Evolutionary conservation across 2,113 vertebrate species (phyloP).

Genomic region (Brachyhypopomus occidentalis): DNA sequence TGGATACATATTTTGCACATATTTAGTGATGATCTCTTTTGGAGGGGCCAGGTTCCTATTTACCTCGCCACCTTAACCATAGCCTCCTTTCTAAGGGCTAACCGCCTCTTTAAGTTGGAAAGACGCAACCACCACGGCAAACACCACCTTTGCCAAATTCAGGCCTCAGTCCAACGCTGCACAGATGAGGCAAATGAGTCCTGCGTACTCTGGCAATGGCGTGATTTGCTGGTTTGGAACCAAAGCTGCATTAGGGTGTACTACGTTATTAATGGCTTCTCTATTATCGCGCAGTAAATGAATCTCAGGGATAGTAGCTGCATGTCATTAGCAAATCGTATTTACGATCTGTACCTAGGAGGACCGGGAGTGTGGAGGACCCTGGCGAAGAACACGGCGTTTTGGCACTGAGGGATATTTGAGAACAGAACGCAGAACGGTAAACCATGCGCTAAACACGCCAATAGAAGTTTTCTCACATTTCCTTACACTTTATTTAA

Average conservation of each 20-base stretch:
- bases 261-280: constrained; percentile 10
- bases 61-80: constrained; percentile 10
- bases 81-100: too few species aligned
- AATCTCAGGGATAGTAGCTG: constrained; percentile 30
- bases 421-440: not conserved
- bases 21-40: constrained; percentile 19
- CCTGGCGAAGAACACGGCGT: not conserved
- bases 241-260: constrained; percentile 13
- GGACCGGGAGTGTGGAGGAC: not conserved
- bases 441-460: not conserved
- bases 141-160: constrained; percentile 5
- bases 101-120: not conserved
- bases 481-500: too few species aligned
- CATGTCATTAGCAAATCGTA: constrained; percentile 43
- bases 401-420: not conserved
- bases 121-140: not conserved
- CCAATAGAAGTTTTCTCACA: too few species aligned
- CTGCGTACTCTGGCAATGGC: constrained; percentile 12
- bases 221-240: constrained; percentile 40
- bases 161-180: constrained; percentile 14
- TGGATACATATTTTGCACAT: not conserved
- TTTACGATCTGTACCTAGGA: constrained; percentile 24
- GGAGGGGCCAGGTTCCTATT: too few species aligned
- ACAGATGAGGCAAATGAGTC: constrained; percentile 11
- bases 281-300: constrained; percentile 32